Conservation (phyloP, 2,113 vertebrate species). For the Eonycteris spelaea region DNA sequence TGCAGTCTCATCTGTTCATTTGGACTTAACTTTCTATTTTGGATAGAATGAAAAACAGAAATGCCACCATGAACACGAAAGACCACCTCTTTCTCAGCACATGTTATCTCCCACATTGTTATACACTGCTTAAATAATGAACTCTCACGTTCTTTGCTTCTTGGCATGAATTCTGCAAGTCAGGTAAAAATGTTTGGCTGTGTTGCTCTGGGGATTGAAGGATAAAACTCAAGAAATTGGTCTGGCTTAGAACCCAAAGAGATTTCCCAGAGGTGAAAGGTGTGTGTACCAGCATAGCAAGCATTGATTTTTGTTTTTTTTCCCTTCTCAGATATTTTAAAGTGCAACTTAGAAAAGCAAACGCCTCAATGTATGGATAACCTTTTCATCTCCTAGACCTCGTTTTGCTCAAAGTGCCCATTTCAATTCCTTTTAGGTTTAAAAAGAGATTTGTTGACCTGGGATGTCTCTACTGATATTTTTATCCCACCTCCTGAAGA, state of each 20-base stretch:
- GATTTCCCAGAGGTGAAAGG: neutral
- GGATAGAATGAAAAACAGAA: neutral
- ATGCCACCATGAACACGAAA: neutral
- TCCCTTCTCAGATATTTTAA: conserved; percentile 40
- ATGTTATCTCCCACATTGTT: neutral
- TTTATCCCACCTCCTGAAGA: neutral
- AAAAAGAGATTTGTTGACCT: neutral
- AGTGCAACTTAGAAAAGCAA: neutral
- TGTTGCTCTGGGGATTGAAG: conserved; percentile 25
- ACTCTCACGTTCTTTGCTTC: conserved; percentile 31
- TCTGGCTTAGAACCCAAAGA: neutral
- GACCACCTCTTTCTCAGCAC: neutral
- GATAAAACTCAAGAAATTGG: conserved; percentile 57
- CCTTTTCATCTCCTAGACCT: conserved; percentile 29
- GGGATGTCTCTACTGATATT: neutral
- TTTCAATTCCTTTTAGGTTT: neutral
- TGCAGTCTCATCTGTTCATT: neutral
- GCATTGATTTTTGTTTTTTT: conserved; percentile 25
- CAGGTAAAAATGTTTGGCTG: conserved; percentile 34
- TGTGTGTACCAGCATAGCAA: neutral
- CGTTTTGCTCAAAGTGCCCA: conserved; percentile 36
- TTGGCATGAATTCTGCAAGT: neutral
- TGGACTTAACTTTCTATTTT: neutral
- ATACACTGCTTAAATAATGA: neutral
- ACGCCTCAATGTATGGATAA: neutral